Evolutionary conservation across 2,113 vertebrate species (phyloP).

Genomic region (Neodontobutis hainanensis): DNA sequence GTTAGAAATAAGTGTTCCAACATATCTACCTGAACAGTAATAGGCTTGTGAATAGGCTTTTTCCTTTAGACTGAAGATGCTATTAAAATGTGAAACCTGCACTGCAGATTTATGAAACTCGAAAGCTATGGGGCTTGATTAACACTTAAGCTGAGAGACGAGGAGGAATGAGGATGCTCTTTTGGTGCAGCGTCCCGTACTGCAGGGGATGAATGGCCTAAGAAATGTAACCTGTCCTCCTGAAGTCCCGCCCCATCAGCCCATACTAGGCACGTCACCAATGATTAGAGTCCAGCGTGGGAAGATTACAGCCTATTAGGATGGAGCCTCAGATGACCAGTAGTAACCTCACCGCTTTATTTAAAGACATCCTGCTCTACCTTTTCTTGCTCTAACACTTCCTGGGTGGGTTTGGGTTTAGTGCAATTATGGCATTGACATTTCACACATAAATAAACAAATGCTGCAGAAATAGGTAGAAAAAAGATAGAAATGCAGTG

Average conservation of each 20-base stretch:
- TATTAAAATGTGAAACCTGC: background rate
- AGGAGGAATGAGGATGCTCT: background rate
- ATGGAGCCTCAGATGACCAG: conserved; percentile 53
- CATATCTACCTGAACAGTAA: conserved; percentile 8
- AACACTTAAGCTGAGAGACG: background rate
- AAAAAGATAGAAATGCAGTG: background rate
- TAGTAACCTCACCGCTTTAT: conserved; percentile 73
- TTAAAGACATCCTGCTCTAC: conserved; percentile 45
- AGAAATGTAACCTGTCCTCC: conserved; percentile 33
- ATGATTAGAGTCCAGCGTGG: conserved; percentile 79
- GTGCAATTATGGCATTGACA: no score
- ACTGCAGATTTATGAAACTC: background rate
- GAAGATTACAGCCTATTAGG: conserved; percentile 81
- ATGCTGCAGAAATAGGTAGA: background rate
- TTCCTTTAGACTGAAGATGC: background rate
- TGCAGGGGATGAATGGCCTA: conserved; percentile 43
- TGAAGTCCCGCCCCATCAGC: conserved; percentile 66
- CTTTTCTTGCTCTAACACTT: conserved; percentile 13
- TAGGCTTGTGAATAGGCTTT: background rate
- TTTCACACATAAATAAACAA: background rate
- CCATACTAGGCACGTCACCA: conserved; percentile 74
- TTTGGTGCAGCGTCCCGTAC: background rate
- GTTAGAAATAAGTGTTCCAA: background rate
- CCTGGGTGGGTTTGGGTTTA: no score
- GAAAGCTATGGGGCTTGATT: background rate